Percentiles rank a stretch among this genome's conserved stretches.
These are phyloP conservation scores for Vanessa tameamea DNA, from an alignment of 1,140 invertebrate species.

Conservation along the genomic window DNA sequence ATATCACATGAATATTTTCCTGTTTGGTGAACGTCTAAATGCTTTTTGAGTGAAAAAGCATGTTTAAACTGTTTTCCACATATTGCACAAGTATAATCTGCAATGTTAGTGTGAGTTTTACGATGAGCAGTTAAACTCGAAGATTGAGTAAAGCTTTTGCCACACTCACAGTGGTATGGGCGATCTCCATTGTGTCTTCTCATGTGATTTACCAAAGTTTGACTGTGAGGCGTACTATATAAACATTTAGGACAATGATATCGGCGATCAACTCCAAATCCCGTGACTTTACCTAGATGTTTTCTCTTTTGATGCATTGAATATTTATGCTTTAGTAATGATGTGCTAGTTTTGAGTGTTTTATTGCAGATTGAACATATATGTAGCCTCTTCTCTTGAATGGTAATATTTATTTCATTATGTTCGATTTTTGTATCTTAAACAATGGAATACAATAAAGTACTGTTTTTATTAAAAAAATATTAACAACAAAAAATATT, in stretches of 20 bases:
- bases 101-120: conserved; percentile 75
- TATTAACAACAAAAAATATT: no score
- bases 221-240: conserved; percentile 74
- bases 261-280: conserved; percentile 59
- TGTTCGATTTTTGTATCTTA: neutral
- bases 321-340: conserved; percentile 55
- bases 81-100: conserved; percentile 81
- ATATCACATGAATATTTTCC: conserved; percentile 59
- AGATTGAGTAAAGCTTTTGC: conserved; percentile 81
- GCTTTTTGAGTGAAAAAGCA: conserved; percentile 71
- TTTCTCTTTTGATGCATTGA: conserved; percentile 68
- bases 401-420: neutral
- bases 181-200: conserved; percentile 81
- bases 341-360: conserved; percentile 54
- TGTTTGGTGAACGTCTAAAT: conserved; percentile 68
- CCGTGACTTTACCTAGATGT: conserved; percentile 65
- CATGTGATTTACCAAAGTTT: conserved; percentile 75
- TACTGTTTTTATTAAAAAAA: no score
- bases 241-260: conserved; percentile 73
- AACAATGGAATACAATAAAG: neutral
- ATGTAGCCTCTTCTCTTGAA: conserved; percentile 20
- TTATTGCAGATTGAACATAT: conserved; percentile 62
- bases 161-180: conserved; percentile 82
- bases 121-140: conserved; percentile 75
- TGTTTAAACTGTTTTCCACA: conserved; percentile 84